These are phyloP conservation scores for Phytoseiulus persimilis DNA, from an alignment of 2,888 invertebrate species.

Conservation along the genomic window DNA sequence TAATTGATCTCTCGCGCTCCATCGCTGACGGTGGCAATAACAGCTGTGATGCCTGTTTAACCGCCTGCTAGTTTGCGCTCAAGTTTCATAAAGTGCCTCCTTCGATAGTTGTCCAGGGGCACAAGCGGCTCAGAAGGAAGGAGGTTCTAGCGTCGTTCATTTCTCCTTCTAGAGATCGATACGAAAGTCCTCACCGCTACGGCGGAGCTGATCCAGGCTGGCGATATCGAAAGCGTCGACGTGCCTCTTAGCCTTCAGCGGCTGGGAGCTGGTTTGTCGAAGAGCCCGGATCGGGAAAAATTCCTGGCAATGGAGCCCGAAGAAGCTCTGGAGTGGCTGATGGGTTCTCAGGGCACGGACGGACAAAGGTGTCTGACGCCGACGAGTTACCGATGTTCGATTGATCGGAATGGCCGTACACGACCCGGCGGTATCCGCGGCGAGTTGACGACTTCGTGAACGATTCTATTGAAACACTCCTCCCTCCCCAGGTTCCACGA, in stretches of 20 bases:
- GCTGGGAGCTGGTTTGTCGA: neutral
- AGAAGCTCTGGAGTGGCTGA: constrained; percentile 57
- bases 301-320: constrained; percentile 50
- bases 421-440: too few species aligned
- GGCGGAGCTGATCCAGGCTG: neutral
- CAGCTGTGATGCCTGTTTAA: too few species aligned
- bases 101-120: too few species aligned
- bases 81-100: too few species aligned
- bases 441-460: too few species aligned
- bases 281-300: constrained; percentile 41
- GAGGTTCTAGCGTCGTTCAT: too few species aligned
- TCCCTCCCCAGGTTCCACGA: constrained; percentile 51
- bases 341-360: constrained; percentile 44
- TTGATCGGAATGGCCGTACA: neutral
- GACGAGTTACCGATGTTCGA: constrained; percentile 38
- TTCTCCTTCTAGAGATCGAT: neutral
- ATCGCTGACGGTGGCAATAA: too few species aligned
- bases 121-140: too few species aligned
- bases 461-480: too few species aligned
- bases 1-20: neutral
- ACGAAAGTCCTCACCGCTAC: neutral
- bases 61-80: neutral
- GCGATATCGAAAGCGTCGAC: constrained; percentile 19
- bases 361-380: constrained; percentile 43
- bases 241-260: constrained; percentile 15